These are phyloP conservation scores for Genyomyrus donnyi DNA, from an alignment of 2,113 vertebrate genomes.

Conservation along the genomic window DNA sequence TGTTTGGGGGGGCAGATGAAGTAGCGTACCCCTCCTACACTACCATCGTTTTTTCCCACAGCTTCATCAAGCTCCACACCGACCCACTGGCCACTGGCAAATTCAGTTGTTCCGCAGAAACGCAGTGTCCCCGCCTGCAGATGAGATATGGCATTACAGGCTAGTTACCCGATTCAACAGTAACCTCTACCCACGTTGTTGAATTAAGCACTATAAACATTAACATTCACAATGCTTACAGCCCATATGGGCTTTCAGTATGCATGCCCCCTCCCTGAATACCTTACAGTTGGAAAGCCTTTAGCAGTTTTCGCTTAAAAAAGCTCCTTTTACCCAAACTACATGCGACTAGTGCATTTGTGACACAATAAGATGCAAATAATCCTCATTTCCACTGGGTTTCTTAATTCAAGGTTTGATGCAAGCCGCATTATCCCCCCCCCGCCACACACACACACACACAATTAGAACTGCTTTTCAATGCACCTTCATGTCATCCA, in stretches of 20 bases:
- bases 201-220: background rate
- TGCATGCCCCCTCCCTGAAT: background rate
- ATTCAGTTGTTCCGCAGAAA: constrained; percentile 85
- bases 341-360: background rate
- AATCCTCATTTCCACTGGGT: background rate
- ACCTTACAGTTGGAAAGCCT: background rate
- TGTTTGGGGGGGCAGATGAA: constrained; percentile 86
- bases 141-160: background rate
- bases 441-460: background rate
- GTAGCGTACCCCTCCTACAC: constrained; percentile 81
- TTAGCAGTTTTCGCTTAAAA: background rate
- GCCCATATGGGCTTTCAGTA: background rate
- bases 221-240: background rate
- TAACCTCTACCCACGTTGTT: background rate
- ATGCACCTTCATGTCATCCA: constrained; percentile 79
- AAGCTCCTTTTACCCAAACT: background rate
- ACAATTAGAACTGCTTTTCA: background rate
- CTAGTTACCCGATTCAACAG: background rate
- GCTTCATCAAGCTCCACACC: constrained; percentile 86
- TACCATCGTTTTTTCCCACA: constrained; percentile 84
- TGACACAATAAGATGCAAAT: background rate
- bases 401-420: background rate
- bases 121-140: constrained; percentile 72
- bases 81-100: constrained; percentile 88
- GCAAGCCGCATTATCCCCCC: background rate